Evolutionary conservation across 2,113 vertebrate species (phyloP), one percentile per base, ranked within the genome.

Genomic region (Empidonax traillii): DNA sequence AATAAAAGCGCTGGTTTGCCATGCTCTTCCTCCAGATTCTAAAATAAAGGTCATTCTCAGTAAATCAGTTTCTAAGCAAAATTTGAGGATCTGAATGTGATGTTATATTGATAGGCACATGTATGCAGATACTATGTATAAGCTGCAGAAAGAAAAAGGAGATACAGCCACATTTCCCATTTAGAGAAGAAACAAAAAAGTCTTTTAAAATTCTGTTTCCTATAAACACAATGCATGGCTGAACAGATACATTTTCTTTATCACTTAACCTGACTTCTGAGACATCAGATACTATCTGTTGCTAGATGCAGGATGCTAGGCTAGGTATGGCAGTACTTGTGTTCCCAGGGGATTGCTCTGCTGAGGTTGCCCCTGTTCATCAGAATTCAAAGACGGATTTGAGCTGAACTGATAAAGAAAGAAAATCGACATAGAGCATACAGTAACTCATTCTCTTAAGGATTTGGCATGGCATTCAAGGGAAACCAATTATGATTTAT

Each of bases 401-500:
- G 94, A 95, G 80, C 85, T 78, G 87, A 93, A 89, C 91, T 95
- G 97, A 98, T 98, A 98, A 97, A 94, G 85, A 97, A 98, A 88
- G 74, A 75, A 94, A 90, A 85, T 84, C 97, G 96, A 96, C 95
- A 89, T 73, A 44, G 61, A 94, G 21, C 51, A 74, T 93, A 94
- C 71, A 97, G 93, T 96, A 97, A 96, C 94, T 97, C 88, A 94
- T 95, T 96, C 94, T 95, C 93, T 88, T 96, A 94, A 94, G 85
- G 87, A 95, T 94, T 96, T 98, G 98, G 97, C 97, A 93, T 95
- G 46, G 85, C 87, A 84, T 91, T 92, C 95, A 97, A 97, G 96
- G 96, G 97, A 98, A 98, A 97, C 97, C 97, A 98, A 97, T 98
- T 98, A 97, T 97, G 98, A 98, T 98, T 98, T 98, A 98, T 98